Evolutionary conservation across 1,140 invertebrate species (phyloP), one percentile per base, ranked within the genome.

Genomic region (Fopius arisanus): DNA sequence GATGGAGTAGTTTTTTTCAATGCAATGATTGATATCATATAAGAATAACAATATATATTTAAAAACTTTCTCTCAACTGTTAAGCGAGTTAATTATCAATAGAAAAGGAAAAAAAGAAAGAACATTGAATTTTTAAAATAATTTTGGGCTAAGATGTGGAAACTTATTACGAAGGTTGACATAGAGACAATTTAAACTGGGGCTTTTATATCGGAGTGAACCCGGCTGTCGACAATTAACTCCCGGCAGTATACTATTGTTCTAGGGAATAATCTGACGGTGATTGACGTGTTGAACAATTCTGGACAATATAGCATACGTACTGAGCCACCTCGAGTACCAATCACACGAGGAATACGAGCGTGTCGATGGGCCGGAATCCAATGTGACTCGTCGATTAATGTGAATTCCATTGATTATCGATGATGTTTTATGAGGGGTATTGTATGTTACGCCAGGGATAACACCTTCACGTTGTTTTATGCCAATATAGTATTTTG

Each of bases 231-330:
- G 4, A 59, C 54, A 59, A 59, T 59, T 28, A 59, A 12, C 23
- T 4, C 54, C 23, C 23, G 54, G 54, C 12, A 59, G 0, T 59
- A 59, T 3, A 10, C 19, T 23, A 59, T 59, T 59, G 54, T 59
- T 28, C 54, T 59, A 28, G 5, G 9, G 54, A 59, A 59, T 59
- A 6, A 23, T 59, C 23, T 12, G 54, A 59, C 23, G 54, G 19
- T 59, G 54, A 59, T 59, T 59, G 54, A 59, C 54, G 54, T 59
- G 19, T 28, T 59, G 21, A 59, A 59, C 54, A 28, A 59, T 59
- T 59, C 23, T 28, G 54, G 54, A 59, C 54, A 59, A 59, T 59
- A 23, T 59, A 23, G 14, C 54, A 59, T 59, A 59, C 23, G 54
- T 59, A 14, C 54, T 28, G 54, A 28, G 54, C 54, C 54, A 28